These are phyloP conservation scores for Alosa sapidissima DNA, from an alignment of 2,797 vertebrate species.

Conservation along the genomic window DNA sequence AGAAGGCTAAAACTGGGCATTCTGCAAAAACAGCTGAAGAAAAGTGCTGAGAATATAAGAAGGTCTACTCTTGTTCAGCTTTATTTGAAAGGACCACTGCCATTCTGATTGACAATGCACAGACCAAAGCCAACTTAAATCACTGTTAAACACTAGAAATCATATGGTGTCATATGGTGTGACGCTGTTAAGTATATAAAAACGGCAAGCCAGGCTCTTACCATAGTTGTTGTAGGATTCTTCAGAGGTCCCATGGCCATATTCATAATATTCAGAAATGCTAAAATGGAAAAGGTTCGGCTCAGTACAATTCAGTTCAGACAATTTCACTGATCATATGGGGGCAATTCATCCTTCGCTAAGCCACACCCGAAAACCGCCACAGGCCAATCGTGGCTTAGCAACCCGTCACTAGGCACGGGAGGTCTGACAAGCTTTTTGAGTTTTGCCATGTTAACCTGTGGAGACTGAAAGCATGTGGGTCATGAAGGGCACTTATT, in stretches of 20 bases:
- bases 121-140: neutral
- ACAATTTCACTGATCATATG: no score
- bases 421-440: no score
- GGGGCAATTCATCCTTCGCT: no score
- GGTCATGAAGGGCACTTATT: no score
- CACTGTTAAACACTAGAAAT: neutral
- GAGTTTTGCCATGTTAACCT: no score
- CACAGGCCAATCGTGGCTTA: no score
- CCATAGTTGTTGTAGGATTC: slow-evolving; percentile 94
- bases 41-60: neutral
- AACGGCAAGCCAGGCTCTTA: slow-evolving; percentile 69
- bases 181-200: neutral
- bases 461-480: no score
- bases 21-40: neutral
- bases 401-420: no score
- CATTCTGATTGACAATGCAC: neutral
- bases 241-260: slow-evolving; percentile 87
- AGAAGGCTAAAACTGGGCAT: neutral
- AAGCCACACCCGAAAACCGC: no score
- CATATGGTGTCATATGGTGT: neutral
- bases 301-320: no score
- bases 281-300: slow-evolving; percentile 70
- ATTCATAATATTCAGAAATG: slow-evolving; percentile 94
- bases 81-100: neutral
- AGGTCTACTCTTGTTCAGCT: neutral